Conservation (phyloP, 2,113 vertebrate species). For the Nicator chloris region DNA sequence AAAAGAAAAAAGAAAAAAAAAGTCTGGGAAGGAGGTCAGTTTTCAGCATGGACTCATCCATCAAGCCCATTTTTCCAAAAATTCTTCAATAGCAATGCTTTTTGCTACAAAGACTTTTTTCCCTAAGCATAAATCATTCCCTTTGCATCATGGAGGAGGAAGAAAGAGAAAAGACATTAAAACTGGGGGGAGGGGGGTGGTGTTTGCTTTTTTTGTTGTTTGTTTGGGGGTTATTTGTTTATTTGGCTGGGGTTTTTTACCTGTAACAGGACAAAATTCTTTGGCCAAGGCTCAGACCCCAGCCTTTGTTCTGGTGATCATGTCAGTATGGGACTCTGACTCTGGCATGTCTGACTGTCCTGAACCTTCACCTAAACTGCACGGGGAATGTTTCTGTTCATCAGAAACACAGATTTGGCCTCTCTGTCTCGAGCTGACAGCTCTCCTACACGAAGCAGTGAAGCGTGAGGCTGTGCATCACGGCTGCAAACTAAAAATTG, state of each 20-base stretch:
- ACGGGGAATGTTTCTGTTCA: background rate
- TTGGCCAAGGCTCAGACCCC: background rate
- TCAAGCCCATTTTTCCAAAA: background rate
- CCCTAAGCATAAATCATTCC: background rate
- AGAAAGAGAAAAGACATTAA: background rate
- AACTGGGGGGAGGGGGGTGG: background rate
- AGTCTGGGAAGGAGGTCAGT: background rate
- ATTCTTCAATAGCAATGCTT: background rate
- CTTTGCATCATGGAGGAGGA: background rate
- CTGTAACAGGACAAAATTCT: background rate
- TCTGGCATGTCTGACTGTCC: background rate
- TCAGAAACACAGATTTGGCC: background rate
- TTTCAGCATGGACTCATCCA: background rate
- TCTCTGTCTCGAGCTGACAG: background rate
- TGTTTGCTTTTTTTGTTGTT: background rate
- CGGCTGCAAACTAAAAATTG: background rate
- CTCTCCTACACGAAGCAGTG: background rate
- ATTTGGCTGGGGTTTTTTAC: background rate
- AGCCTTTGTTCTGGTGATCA: background rate
- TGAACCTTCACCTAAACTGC: background rate
- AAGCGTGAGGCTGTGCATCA: background rate
- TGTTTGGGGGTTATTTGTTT: background rate
- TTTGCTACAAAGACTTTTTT: background rate
- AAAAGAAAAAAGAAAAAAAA: too few species aligned
- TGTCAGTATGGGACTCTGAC: background rate